Conservation (phyloP, 2,113 vertebrate species). For the Microtus oregoni region DNA sequence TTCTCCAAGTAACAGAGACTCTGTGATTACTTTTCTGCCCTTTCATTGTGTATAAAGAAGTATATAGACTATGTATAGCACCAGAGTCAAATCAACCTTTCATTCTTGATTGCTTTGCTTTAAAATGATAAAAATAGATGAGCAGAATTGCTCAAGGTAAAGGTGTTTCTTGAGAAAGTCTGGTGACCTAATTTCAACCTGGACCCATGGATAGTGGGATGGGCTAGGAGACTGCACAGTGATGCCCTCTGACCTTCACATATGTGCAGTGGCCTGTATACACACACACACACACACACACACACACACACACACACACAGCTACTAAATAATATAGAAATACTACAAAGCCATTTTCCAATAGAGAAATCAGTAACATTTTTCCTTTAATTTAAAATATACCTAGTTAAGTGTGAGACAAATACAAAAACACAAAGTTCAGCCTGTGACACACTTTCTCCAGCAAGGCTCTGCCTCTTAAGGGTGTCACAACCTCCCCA, state of each 20-base stretch:
- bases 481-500: not conserved
- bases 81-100: not conserved
- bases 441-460: no score
- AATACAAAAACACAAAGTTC: no score
- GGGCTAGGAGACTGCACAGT: not conserved
- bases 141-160: not conserved
- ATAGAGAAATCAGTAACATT: not conserved
- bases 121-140: not conserved
- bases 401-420: not conserved
- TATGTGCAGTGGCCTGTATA: no score
- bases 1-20: not conserved
- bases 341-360: not conserved
- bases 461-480: no score
- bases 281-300: not conserved
- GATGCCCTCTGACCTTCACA: not conserved
- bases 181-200: not conserved
- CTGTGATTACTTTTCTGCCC: not conserved
- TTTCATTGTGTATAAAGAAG: not conserved
- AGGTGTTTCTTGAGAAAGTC: not conserved
- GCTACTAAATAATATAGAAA: not conserved
- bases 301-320: not conserved
- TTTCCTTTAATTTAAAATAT: not conserved
- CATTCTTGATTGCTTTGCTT: not conserved
- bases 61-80: not conserved
- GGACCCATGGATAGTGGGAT: not conserved